Evolutionary conservation across 2,888 invertebrate genomes (phyloP).

Genomic region (Plebejus anna): DNA sequence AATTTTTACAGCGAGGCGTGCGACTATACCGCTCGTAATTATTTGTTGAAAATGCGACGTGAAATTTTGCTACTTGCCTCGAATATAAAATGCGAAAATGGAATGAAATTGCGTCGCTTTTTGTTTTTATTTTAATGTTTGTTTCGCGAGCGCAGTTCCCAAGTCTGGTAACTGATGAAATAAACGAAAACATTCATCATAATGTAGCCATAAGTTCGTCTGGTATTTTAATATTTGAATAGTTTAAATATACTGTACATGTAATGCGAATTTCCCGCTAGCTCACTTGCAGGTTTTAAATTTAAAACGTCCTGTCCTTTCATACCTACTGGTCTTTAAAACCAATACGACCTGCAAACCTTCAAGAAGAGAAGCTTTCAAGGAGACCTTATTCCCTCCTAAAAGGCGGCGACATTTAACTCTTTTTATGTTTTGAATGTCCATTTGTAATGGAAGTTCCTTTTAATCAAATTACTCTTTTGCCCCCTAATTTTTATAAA

Average conservation of each 20-base stretch:
- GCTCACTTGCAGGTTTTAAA: not conserved
- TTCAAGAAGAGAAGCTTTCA: too few species aligned
- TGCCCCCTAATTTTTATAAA: too few species aligned
- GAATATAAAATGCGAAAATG: slow-evolving; percentile 16
- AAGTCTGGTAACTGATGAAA: not conserved
- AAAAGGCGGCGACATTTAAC: too few species aligned
- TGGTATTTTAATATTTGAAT: not conserved
- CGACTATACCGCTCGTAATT: slow-evolving; percentile 5
- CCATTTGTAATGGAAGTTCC: too few species aligned
- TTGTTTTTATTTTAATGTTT: slow-evolving; percentile 9
- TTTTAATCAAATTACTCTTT: too few species aligned
- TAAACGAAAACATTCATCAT: slow-evolving; percentile 16
- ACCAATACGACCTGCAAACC: too few species aligned
- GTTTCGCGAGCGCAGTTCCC: not conserved
- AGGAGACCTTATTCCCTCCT: too few species aligned
- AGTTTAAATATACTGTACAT: not conserved
- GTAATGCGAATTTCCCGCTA: not conserved
- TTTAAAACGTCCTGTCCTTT: too few species aligned
- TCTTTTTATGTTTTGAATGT: too few species aligned
- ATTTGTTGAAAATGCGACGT: slow-evolving; percentile 13
- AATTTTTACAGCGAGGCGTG: not conserved
- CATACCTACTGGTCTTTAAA: not conserved
- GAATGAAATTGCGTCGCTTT: slow-evolving; percentile 8
- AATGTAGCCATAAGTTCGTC: not conserved
- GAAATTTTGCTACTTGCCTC: slow-evolving; percentile 16